Evolutionary conservation across 2,888 invertebrate genomes (phyloP), one percentile per base, ranked within the genome.

Genomic region (Platycnemis pennipes): DNA sequence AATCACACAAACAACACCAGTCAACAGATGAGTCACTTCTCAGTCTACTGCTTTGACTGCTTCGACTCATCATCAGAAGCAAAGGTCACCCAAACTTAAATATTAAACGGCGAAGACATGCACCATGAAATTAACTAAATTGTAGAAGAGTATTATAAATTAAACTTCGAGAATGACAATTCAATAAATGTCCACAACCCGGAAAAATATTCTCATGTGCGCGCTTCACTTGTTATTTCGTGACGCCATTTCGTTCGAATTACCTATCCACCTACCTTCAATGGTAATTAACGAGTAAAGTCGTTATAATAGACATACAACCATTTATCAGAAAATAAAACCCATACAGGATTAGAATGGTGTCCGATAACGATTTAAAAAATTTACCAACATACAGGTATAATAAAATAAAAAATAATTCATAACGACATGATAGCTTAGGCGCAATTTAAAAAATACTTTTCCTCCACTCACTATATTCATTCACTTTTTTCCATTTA

Each of bases 1-100:
- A 77, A 77, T 77, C 31, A 77, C 77, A 77, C 31, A 77, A 77
- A 77, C 77, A 77, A 77, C 11, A 37, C 31, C 77, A 77, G 77
- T 13, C 22, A 37, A 11, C 37, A 77, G 77, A 77, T 77, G 77
- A 77, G 77, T 77, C 77, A 77, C 13, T 37, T 77, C 37, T 37
- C 37, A n/a, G n/a, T n/a, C n/a, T n/a, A n/a, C n/a, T 16, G 31
- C 37, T 8, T 37, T 26, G 13, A 13, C 37, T 13, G 77, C 11
- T 77, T 37, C 77, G 37, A 13, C 37, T 77, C 77, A 77, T 37
- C 37, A 13, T 63, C 16, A 31, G 77, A 37, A 77, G 77, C 77
- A 77, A 77, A 77, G 37, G 77, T 37, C 77, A 77, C 16, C 11
- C 13, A 37, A 11, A 26, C 8, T 13, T 16, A 7, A 37, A 4